Evolutionary conservation across 2,888 invertebrate species (phyloP), one percentile per base, ranked within the genome.

Genomic region (Drosophila paranaensis): DNA sequence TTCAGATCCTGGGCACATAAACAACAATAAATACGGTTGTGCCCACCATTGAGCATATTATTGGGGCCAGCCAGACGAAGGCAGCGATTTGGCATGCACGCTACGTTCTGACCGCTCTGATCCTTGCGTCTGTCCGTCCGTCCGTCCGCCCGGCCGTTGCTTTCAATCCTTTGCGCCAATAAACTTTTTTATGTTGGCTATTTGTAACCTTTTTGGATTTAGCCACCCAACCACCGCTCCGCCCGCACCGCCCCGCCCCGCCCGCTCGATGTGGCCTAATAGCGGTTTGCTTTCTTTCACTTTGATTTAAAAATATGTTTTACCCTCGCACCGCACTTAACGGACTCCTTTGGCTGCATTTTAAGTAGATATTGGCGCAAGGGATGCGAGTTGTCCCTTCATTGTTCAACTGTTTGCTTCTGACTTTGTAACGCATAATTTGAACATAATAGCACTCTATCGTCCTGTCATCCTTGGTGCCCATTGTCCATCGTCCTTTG

Each of bases 301-400:
- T 86, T 82, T 87, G 88, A 86, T 86, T 86, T 86, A 83, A 86
- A 87, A 86, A 88, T 86, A 87, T 86, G 88, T 83, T 83, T 83
- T 69, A 60, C 71, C 71, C 83, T 48, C 55, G 43, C 54, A 35
- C 37, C 68, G 27, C 60, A 35, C 56, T 48, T 58, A 71, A 69
- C 43, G 37, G 27, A 20, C 60, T 54, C 73, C 67, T 48, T 48
- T 20, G 40, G 46, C 56, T 57, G 54, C 54, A 48, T 48, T 27
- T 60, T 48, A 60, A 57, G 50, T 51, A 43, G 45, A 72, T 63
- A 57, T 58, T 56, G 48, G 16, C 11, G 63, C 51, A 11, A 4
- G 25, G 51, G 61, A 71, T 64, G 33, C 42, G 67, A 50, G 35
- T 2, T 46, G 37, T 61, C 58, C 51, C 43, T 51, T 57, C 33